A percentile compares a stretch with the other conserved stretches of the same genome.
Evolutionary conservation across 64 coral and sea anemone species (phyloP).

Genomic region (Pocillopora verrucosa): DNA sequence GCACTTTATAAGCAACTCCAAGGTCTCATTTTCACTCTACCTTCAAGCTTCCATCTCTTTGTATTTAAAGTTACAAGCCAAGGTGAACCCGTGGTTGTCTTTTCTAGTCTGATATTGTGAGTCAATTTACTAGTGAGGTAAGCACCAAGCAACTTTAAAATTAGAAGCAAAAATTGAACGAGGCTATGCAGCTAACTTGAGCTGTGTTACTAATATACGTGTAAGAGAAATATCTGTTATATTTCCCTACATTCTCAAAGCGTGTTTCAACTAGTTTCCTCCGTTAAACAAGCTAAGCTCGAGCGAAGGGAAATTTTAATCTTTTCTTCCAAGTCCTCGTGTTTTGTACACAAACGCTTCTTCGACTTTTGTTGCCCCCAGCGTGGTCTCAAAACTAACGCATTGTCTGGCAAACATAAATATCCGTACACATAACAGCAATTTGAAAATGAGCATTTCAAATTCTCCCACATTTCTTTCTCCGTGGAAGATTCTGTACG

Average conservation of each 20-base stretch:
- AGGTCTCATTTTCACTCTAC: neutral
- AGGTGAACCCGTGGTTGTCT: neutral
- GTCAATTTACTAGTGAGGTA: neutral
- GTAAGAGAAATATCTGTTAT: neutral
- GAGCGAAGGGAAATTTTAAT: neutral
- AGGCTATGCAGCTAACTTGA: neutral
- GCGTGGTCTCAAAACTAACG: slow-evolving; percentile 61
- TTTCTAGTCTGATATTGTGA: neutral
- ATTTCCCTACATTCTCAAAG: neutral
- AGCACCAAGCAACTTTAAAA: neutral
- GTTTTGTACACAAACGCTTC: slow-evolving; percentile 42
- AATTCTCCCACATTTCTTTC: slow-evolving; percentile 32
- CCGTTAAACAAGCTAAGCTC: neutral
- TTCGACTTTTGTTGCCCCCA: slow-evolving; percentile 76
- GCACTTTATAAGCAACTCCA: neutral
- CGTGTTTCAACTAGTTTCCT: neutral
- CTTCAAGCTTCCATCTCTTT: neutral
- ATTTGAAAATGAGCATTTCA: slow-evolving; percentile 38
- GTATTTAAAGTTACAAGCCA: neutral
- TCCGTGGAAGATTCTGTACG: neutral
- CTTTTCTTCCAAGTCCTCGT: slow-evolving; percentile 7
- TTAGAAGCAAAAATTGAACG: neutral
- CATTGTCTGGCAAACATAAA: slow-evolving; percentile 62
- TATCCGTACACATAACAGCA: slow-evolving; percentile 54
- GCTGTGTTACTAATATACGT: neutral